Evolutionary conservation across 2,113 vertebrate species (phyloP).

Genomic region (Glaucomys volans): DNA sequence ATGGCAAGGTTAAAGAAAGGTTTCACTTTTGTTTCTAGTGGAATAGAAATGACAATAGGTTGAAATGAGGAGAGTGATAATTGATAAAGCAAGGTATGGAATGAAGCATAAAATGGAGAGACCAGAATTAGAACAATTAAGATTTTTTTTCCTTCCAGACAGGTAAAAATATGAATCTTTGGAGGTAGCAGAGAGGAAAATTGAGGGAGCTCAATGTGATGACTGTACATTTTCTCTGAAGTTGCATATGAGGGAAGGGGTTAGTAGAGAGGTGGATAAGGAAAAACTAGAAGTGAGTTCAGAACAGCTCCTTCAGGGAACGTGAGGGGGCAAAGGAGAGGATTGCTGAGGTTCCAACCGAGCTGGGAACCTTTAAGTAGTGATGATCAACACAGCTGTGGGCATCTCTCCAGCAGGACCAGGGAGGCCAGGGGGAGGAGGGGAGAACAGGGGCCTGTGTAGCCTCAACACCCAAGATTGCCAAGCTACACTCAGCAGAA

Average conservation of each 20-base stretch:
- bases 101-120: constrained; percentile 58
- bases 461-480: not conserved
- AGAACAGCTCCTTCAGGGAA: not conserved
- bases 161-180: constrained; percentile 16
- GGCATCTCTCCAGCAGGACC: not conserved
- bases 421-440: not conserved
- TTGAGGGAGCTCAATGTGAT: constrained; percentile 33
- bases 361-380: not conserved
- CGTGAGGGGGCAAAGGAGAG: not conserved
- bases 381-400: not conserved
- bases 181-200: constrained; percentile 61
- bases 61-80: not conserved
- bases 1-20: constrained; percentile 28
- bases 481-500: not conserved
- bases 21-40: not conserved
- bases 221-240: constrained; percentile 41
- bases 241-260: not conserved
- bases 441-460: not conserved
- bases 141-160: constrained; percentile 35
- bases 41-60: constrained; percentile 18
- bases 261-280: not conserved
- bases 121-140: not conserved
- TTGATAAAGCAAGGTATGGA: constrained; percentile 49
- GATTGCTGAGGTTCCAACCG: not conserved
- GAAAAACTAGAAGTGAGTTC: not conserved